phyloP scores from a whole-genome alignment of 2,113 vertebrate species.

The Rhagologus leucostigma region DNA sequence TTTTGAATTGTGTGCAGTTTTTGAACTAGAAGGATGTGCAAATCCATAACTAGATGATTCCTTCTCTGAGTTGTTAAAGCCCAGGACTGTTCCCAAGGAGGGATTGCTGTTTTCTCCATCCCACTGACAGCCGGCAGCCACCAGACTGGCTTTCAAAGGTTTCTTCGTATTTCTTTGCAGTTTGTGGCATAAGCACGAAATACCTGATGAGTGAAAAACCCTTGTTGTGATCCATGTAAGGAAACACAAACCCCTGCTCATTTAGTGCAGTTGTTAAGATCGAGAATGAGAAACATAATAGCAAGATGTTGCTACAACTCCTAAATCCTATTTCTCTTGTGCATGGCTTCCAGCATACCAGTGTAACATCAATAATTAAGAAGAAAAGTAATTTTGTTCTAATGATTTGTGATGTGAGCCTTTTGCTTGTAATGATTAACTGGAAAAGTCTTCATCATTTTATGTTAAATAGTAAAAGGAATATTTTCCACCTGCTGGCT shows the following conservation, averaged over 20 bases:
- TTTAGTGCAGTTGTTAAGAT: background rate
- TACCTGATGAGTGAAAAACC: background rate
- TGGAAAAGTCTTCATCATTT: background rate
- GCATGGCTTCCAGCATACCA: background rate
- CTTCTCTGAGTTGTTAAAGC: background rate
- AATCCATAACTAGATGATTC: background rate
- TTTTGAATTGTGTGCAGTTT: background rate
- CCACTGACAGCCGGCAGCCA: background rate
- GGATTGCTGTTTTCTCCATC: background rate
- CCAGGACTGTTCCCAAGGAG: background rate
- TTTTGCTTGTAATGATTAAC: background rate
- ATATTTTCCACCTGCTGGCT: background rate
- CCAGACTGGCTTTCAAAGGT: background rate
- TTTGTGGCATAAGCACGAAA: background rate
- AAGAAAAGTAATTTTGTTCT: background rate
- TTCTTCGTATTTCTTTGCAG: background rate
- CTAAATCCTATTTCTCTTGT: background rate
- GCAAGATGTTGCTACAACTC: background rate
- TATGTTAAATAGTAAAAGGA: background rate
- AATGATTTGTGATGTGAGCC: background rate
- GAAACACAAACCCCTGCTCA: background rate
- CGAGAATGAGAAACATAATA: background rate
- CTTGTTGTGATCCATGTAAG: background rate
- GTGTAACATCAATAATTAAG: background rate
- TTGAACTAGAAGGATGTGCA: background rate